Percentiles rank a stretch among this genome's conserved stretches.
These are phyloP conservation scores for Calameuta pallipes DNA, from an alignment of 2,888 invertebrate genomes.

Conservation along the genomic window DNA sequence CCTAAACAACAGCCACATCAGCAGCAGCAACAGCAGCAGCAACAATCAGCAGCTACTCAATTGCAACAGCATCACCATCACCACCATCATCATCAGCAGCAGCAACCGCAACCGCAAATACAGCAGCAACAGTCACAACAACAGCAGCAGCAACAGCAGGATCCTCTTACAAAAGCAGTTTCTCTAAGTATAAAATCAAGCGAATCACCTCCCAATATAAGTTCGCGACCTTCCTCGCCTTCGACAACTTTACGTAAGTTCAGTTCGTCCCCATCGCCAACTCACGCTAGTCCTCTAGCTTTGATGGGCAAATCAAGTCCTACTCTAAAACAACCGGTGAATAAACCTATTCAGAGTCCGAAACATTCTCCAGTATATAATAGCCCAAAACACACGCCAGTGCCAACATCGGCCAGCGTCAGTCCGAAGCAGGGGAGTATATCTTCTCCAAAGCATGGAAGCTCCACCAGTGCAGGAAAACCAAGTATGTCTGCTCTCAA, in stretches of 20 bases:
- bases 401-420: slow-evolving; percentile 77
- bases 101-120: neutral
- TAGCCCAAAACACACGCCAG: slow-evolving; percentile 77
- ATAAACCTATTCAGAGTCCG: slow-evolving; percentile 74
- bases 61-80: neutral
- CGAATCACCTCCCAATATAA: slow-evolving; percentile 69
- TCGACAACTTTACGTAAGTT: slow-evolving; percentile 76
- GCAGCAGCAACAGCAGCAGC: neutral
- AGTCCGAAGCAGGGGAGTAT: slow-evolving; percentile 81
- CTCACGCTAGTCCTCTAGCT: slow-evolving; percentile 74
- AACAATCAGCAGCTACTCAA: neutral
- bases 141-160: slow-evolving; percentile 44
- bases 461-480: slow-evolving; percentile 80
- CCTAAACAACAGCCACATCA: slow-evolving; percentile 69
- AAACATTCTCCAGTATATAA: slow-evolving; percentile 81
- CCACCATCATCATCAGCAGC: neutral
- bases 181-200: slow-evolving; percentile 81
- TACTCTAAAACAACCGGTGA: slow-evolving; percentile 67
- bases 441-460: slow-evolving; percentile 82
- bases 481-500: slow-evolving; percentile 90
- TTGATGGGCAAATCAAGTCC: slow-evolving; percentile 73
- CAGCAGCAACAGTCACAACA: neutral
- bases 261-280: slow-evolving; percentile 79
- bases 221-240: slow-evolving; percentile 75
- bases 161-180: slow-evolving; percentile 77